Conservation (phyloP, 30 jellyfish, hydroid and myxozoan species). For the Aurelia sp. region DNA sequence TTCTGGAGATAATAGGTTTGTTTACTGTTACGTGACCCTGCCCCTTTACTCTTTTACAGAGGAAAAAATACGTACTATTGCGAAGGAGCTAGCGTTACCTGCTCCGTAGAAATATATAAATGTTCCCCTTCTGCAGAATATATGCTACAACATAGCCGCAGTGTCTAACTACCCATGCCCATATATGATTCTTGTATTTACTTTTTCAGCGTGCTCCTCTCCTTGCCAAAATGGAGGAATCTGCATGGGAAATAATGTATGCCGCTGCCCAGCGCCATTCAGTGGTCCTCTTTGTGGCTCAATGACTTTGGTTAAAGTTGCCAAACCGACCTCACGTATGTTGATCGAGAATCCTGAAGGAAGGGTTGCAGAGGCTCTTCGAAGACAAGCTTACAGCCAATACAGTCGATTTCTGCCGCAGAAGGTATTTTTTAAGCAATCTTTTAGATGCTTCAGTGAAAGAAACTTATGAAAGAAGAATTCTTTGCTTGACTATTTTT, state of each 20-base stretch:
- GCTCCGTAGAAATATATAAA: too few species aligned
- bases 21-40: too few species aligned
- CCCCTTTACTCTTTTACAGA: too few species aligned
- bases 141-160: too few species aligned
- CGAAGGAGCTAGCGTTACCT: too few species aligned
- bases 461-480: background rate
- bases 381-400: constrained; percentile 14
- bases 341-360: constrained; percentile 35
- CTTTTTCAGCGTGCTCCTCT: constrained; percentile 68
- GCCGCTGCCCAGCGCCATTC: constrained; percentile 85
- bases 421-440: constrained; percentile 4
- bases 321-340: constrained; percentile 35
- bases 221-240: constrained; percentile 92
- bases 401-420: constrained; percentile 19
- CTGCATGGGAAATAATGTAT: constrained; percentile 76
- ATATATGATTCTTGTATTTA: background rate
- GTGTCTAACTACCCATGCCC: too few species aligned
- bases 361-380: constrained; percentile 11
- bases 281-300: constrained; percentile 83
- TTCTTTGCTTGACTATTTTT: too few species aligned
- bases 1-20: too few species aligned
- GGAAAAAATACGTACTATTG: too few species aligned
- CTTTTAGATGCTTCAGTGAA: background rate
- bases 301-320: constrained; percentile 14
- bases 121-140: too few species aligned